Conservation (phyloP, 1,140 invertebrate species). For the Coptotermes formosanus region DNA sequence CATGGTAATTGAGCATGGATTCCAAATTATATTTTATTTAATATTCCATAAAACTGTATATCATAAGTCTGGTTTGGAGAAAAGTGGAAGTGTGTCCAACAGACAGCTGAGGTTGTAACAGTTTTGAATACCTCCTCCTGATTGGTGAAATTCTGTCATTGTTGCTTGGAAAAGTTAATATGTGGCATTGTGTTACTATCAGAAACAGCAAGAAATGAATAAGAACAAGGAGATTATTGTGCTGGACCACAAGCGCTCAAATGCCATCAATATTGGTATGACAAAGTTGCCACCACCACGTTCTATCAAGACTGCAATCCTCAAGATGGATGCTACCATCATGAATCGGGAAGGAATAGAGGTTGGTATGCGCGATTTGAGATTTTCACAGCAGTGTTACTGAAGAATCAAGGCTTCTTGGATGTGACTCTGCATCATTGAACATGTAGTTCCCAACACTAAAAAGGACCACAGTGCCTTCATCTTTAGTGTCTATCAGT, state of each 20-base stretch:
- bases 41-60: too few species aligned
- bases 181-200: conserved; percentile 39
- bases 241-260: conserved; percentile 95
- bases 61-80: too few species aligned
- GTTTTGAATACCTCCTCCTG: not conserved
- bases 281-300: conserved; percentile 96
- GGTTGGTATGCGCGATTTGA: conserved; percentile 47
- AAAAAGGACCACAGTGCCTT: too few species aligned
- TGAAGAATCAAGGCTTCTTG: too few species aligned
- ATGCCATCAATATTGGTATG: conserved; percentile 99
- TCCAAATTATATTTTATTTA: too few species aligned
- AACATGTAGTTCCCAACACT: too few species aligned
- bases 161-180: not conserved
- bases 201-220: conserved; percentile 91
- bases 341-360: conserved; percentile 98
- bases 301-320: conserved; percentile 96
- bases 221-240: conserved; percentile 96
- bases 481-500: too few species aligned
- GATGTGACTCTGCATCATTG: too few species aligned
- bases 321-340: conserved; percentile 99
- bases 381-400: too few species aligned
- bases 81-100: not conserved
- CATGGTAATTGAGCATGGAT: too few species aligned
- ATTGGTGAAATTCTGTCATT: not conserved
- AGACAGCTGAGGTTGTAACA: not conserved